Percentiles rank a stretch among this genome's conserved stretches.
phyloP scores from a whole-genome alignment of 2,797 vertebrate genomes.

The Jordanella pulchra region DNA sequence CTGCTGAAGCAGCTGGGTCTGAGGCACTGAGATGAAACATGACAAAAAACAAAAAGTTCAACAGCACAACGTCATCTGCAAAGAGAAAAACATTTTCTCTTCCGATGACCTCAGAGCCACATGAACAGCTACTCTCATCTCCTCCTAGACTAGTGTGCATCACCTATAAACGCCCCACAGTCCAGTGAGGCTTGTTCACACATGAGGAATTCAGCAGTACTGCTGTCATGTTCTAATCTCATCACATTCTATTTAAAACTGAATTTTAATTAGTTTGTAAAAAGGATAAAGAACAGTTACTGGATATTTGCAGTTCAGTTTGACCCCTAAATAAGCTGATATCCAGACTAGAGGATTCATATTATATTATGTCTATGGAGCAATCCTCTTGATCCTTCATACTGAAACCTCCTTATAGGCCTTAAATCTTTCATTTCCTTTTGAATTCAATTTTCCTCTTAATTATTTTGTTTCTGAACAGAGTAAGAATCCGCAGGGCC shows the following conservation, averaged over 20 bases:
- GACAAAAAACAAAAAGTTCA: neutral
- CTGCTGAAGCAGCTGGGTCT: neutral
- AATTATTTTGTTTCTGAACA: conserved; percentile 65
- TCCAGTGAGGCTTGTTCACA: conserved; percentile 7
- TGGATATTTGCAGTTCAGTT: neutral
- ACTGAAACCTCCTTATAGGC: neutral
- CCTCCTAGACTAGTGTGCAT: neutral
- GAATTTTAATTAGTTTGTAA: neutral
- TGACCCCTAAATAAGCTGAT: neutral
- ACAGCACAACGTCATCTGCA: neutral
- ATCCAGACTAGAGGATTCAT: neutral
- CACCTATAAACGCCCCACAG: neutral
- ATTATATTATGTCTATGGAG: no score
- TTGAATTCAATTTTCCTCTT: neutral
- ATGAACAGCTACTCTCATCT: no score
- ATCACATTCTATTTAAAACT: conserved; percentile 4
- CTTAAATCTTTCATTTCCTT: neutral
- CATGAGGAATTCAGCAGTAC: conserved; percentile 8
- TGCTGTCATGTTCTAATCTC: neutral
- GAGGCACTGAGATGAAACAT: neutral
- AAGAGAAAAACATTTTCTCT: neutral
- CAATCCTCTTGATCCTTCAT: neutral
- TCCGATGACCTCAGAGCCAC: neutral
- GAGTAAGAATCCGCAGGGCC: conserved; percentile 91
- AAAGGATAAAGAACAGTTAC: neutral